Evolutionary conservation across 2,888 invertebrate genomes (phyloP).

Genomic region (Alloscopus bannaensis): DNA sequence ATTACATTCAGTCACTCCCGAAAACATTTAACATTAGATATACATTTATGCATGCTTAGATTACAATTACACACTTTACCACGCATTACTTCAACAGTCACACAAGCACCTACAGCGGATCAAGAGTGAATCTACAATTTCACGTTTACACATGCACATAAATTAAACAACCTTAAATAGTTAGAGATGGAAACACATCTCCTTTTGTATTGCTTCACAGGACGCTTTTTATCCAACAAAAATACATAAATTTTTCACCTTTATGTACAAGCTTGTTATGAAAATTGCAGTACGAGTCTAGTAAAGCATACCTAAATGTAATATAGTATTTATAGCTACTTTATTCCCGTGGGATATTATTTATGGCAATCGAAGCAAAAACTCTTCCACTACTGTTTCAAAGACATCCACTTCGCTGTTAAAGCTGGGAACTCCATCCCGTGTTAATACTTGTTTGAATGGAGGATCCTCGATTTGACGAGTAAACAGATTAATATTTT

Average conservation of each 20-base stretch:
- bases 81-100: neutral
- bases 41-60: too few species aligned
- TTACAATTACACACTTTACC: neutral
- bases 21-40: too few species aligned
- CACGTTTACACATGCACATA: too few species aligned
- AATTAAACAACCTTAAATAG: too few species aligned
- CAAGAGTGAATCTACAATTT: too few species aligned
- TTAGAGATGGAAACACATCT: too few species aligned
- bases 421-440: neutral
- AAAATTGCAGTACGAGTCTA: neutral
- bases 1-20: too few species aligned
- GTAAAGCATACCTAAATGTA: too few species aligned
- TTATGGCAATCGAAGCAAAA: conserved; percentile 43
- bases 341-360: conserved; percentile 52
- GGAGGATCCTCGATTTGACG: conserved; percentile 15
- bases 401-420: neutral
- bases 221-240: conserved; percentile 30
- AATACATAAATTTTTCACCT: conserved; percentile 1
- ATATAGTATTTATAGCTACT: conserved; percentile 8
- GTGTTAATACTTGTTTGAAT: conserved; percentile 20
- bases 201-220: conserved; percentile 18
- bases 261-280: conserved; percentile 5
- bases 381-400: conserved; percentile 9
- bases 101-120: too few species aligned
- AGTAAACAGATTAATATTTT: too few species aligned